Evolutionary conservation across 2,888 invertebrate species (phyloP), one percentile per base, ranked within the genome.

Genomic region (Perithous albicinctus): DNA sequence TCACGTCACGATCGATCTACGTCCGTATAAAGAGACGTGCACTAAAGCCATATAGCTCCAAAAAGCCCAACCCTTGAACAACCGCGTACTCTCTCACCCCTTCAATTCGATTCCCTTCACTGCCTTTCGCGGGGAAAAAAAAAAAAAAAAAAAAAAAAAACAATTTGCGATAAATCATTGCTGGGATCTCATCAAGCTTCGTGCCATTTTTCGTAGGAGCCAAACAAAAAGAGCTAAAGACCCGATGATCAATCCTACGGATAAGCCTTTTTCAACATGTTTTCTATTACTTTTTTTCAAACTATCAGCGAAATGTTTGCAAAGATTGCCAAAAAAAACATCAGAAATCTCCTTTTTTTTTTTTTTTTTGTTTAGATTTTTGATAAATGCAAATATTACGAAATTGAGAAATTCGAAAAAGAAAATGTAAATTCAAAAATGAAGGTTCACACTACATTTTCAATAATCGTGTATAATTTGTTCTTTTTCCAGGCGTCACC

Each of bases 1-100:
- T 80, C 84, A 76, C 72, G 77, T 78, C 79, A 70, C 81, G 85
- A 87, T 84, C 87, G 84, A 85, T 85, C 66, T 83, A 80, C 81
- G 78, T 80, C 78, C 61, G 69, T 78, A 76, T 80, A 78, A 80
- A 81, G 81, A 74, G 81, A 78, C 78, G 72, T 54, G 63, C 66
- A 82, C 74, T 76, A 82, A 80, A 70, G 78, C 81, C 73, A 73
- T 75, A 12, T n/a, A n/a, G 32, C 35, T 12, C 32, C n/a, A n/a
- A n/a, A 59, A 1, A 69, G 74, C 46, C 46, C 18, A 43, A n/a
- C n/a, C 38, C 43, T 18, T 32, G 38, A n/a, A 23, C 48, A n/a
- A 76, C 46, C 64, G 29, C 38, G 48, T 10, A 20, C 67, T 75
- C n/a, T n/a, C n/a, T n/a, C 76, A 76, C 67, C 74, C 78, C 81